Evolutionary conservation across 2,113 vertebrate genomes (phyloP).

Genomic region (Corvus moneduloides): DNA sequence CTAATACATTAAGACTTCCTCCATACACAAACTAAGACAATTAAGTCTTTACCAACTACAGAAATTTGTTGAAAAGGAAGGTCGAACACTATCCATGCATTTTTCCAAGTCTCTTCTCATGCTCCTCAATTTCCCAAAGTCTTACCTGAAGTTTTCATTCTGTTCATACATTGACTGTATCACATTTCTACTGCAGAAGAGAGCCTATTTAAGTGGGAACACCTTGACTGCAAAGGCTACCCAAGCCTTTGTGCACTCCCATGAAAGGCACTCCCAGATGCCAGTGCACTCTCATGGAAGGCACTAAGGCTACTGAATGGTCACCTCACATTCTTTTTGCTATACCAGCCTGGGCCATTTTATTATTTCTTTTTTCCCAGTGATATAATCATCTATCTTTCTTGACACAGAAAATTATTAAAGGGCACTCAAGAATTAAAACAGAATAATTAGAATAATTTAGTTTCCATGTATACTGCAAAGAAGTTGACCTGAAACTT

Average conservation of each 20-base stretch:
- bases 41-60: background rate
- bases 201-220: background rate
- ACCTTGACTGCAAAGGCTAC: background rate
- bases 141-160: background rate
- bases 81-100: background rate
- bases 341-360: background rate
- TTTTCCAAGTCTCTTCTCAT: background rate
- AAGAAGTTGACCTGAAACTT: background rate
- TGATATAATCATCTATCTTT: background rate
- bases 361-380: background rate
- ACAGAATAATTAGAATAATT: background rate
- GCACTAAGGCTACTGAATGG: background rate
- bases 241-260: background rate
- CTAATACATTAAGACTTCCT: background rate
- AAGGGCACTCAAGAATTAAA: background rate
- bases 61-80: background rate
- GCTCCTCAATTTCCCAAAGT: background rate
- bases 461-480: background rate
- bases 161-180: background rate
- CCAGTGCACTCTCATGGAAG: background rate
- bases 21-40: background rate
- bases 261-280: background rate
- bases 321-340: background rate
- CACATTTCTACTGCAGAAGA: background rate
- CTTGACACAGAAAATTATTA: background rate